These are phyloP conservation scores for Mycalesis mineus DNA, from an alignment of 2,888 invertebrate genomes.

Conservation along the genomic window DNA sequence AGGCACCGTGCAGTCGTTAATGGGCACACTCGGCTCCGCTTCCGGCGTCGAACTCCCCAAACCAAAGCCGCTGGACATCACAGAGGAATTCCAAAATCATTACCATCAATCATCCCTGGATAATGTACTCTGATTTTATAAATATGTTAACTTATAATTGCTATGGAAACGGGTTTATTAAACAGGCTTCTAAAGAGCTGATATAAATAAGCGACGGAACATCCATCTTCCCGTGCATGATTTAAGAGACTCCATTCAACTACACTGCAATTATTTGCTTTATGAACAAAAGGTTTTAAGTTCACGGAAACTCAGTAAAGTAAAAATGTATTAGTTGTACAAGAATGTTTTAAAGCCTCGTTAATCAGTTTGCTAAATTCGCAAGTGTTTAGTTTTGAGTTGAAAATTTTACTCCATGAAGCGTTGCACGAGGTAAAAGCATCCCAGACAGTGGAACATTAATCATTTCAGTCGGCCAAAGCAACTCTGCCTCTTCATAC, in stretches of 20 bases:
- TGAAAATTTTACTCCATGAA: constrained; percentile 44
- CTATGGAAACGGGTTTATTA: constrained; percentile 5
- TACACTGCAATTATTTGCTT: constrained; percentile 28
- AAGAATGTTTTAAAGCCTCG: constrained; percentile 36
- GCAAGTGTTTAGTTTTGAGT: constrained; percentile 44
- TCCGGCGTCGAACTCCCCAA: constrained; percentile 58
- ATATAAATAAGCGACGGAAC: constrained; percentile 41
- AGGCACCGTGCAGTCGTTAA: constrained; percentile 74
- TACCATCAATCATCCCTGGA: constrained; percentile 16
- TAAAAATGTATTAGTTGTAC: constrained; percentile 35
- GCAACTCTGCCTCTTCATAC: constrained; percentile 46
- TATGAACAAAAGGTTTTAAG: constrained; percentile 38
- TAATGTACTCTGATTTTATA: constrained; percentile 13
- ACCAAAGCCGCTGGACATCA: constrained; percentile 23
- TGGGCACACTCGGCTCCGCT: constrained; percentile 59
- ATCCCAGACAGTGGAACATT: constrained; percentile 51
- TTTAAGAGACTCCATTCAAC: constrained; percentile 38
- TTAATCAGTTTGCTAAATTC: constrained; percentile 39
- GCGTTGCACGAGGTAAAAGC: constrained; percentile 34
- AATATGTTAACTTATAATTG: constrained; percentile 10
- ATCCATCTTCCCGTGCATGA: constrained; percentile 38
- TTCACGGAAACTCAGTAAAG: constrained; percentile 33
- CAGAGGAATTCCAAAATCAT: constrained; percentile 5
- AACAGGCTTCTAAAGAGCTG: constrained; percentile 13
- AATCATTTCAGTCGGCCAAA: constrained; percentile 58